A percentile compares a stretch with the other conserved stretches of the same genome.
These are phyloP conservation scores for Myotis brandtii DNA, from an alignment of 2,113 vertebrate genomes.

Conservation along the genomic window DNA sequence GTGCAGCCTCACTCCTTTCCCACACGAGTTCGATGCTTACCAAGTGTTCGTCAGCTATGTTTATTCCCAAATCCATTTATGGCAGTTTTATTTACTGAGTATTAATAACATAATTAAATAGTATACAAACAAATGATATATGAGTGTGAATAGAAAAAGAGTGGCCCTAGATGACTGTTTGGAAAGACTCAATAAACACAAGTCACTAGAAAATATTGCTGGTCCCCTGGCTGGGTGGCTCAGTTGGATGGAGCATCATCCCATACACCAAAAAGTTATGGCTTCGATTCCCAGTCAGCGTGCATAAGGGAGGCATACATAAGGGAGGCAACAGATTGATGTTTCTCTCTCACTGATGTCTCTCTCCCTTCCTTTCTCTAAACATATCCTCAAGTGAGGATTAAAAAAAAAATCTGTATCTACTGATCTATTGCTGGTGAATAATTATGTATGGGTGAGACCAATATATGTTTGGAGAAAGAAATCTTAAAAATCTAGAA, in stretches of 20 bases:
- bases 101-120: neutral
- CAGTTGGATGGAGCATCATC: neutral
- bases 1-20: neutral
- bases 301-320: too few species aligned
- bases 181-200: neutral
- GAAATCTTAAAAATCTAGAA: constrained; percentile 2
- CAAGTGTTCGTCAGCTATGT: neutral
- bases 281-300: too few species aligned
- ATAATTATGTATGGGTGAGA: neutral
- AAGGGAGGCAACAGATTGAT: too few species aligned
- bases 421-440: neutral
- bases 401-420: too few species aligned
- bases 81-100: neutral
- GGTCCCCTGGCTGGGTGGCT: neutral
- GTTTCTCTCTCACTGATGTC: too few species aligned
- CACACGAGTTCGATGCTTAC: neutral
- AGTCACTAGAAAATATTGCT: neutral
- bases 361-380: too few species aligned
- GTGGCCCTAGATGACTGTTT: neutral
- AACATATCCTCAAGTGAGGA: too few species aligned
- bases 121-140: neutral
- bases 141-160: neutral
- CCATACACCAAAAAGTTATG: too few species aligned
- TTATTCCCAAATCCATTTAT: neutral
- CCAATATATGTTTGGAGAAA: neutral